Evolutionary conservation across 1,140 invertebrate genomes (phyloP).

Genomic region (Heterodera schachtii): DNA sequence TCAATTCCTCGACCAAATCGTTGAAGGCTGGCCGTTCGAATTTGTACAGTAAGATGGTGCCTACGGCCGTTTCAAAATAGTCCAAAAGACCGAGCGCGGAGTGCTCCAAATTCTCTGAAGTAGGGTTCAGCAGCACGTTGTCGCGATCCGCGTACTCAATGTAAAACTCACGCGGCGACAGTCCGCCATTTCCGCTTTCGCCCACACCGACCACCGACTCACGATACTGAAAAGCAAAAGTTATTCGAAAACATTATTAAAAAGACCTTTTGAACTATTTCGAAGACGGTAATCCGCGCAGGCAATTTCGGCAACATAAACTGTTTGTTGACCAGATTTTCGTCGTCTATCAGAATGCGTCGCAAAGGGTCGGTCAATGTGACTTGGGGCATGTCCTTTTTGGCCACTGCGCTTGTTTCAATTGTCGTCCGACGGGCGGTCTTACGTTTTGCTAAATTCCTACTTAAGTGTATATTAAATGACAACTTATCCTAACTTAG

Average conservation of each 20-base stretch:
- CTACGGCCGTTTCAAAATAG: constrained; percentile 43
- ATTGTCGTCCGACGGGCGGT: not conserved
- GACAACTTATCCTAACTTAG: too few relatives aligned
- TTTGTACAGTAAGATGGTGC: constrained; percentile 40
- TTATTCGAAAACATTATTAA: too few relatives aligned
- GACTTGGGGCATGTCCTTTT: constrained; percentile 37
- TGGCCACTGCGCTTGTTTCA: constrained; percentile 12
- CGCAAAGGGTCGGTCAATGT: constrained; percentile 36
- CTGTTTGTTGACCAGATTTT: constrained; percentile 39
- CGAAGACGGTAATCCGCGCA: constrained; percentile 34
- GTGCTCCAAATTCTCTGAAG: constrained; percentile 38
- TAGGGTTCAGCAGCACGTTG: constrained; percentile 28
- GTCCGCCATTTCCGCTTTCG: constrained; percentile 19
- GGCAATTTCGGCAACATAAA: constrained; percentile 41
- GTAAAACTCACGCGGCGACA: constrained; percentile 34
- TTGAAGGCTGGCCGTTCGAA: constrained; percentile 38
- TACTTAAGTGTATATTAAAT: too few relatives aligned
- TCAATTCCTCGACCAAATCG: constrained; percentile 35
- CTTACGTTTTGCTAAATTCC: constrained; percentile 23
- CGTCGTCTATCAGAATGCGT: constrained; percentile 39
- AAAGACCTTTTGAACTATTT: constrained; percentile 38
- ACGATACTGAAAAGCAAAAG: constrained; percentile 33
- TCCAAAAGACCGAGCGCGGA: constrained; percentile 36
- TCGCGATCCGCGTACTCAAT: constrained; percentile 33
- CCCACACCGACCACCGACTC: constrained; percentile 18